Base-by-base conservation (phyloP, 1,140 invertebrate species). In the Drosophila burlai region DNA sequence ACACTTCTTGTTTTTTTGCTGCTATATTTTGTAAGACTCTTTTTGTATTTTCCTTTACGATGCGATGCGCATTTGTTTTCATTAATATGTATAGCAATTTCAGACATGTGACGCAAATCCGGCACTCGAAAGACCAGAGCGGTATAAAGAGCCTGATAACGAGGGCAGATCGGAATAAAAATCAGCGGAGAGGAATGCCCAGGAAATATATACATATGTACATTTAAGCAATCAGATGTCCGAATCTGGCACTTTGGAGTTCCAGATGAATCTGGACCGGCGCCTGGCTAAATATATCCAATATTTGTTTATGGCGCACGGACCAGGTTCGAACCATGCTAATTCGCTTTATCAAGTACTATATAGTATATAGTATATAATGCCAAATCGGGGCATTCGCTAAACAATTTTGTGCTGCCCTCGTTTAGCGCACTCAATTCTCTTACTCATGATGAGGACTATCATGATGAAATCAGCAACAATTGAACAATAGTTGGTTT, bases 371-470 rank as follows among this genome's bases (percentile, higher is more conserved):
- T 34, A 50, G 6, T 52, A 31, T 31, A 52, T 52, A 52, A 36
- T 10, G 46, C 47, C 67, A 49, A 64, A 58, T 26, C 31, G 36
- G 65, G 29, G n/a, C 16, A 10, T 26, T 34, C 43, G 82, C 83
- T 85, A 85, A 85, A 77, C 50, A 75, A 78, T 82, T 81, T 45
- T 54, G 65, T 86, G 79, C 40, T 71, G 82, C 65, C 55, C 78
- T 75, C 74, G 63, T 75, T 85, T 85, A 85, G 82, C 74, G 59
- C 24, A 61, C 24, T 31, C 16, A 34, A 60, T 46, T 55, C 34
- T 36, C 18, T 21, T 8, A 50, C 7, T 26, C 16, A 49, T 26
- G 3, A 29, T 49, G 15, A 31, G n/a, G 24, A 16, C 24, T 34
- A 16, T 34, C 7, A 55, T 26, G 31, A 45, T 54, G 38, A 45